Conservation (phyloP, 2,797 vertebrate genomes). For the Pangasius sanitwongsei region DNA sequence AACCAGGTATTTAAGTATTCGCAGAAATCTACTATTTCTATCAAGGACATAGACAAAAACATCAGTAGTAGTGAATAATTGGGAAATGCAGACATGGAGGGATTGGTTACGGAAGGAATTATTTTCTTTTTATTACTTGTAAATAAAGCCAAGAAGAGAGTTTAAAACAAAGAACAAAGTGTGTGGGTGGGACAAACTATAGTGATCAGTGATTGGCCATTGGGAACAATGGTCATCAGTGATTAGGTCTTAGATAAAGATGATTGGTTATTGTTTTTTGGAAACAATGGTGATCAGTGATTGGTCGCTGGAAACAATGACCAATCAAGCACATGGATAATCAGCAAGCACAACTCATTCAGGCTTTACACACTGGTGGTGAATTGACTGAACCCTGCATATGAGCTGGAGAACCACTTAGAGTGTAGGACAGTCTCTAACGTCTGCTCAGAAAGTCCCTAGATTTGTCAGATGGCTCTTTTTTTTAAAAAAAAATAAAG, state of each 20-base stretch:
- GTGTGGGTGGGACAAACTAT: not conserved
- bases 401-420: not conserved
- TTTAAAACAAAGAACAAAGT: not conserved
- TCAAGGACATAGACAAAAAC: not conserved
- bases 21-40: not conserved
- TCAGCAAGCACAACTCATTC: not conserved
- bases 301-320: not conserved
- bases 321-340: not conserved
- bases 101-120: not conserved
- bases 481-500: not conserved
- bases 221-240: not conserved
- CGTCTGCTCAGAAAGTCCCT: not conserved
- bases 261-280: not conserved
- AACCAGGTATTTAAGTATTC: not conserved
- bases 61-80: not conserved
- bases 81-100: not conserved
- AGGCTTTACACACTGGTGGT: not conserved
- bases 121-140: not conserved
- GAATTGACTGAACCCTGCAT: not conserved
- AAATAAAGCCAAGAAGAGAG: not conserved
- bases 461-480: not conserved
- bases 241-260: too few species aligned
- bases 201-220: not conserved
- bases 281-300: not conserved
- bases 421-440: not conserved